phyloP scores from a whole-genome alignment of 2,888 invertebrate genomes.

The Rhimphoctona megacephalus region DNA sequence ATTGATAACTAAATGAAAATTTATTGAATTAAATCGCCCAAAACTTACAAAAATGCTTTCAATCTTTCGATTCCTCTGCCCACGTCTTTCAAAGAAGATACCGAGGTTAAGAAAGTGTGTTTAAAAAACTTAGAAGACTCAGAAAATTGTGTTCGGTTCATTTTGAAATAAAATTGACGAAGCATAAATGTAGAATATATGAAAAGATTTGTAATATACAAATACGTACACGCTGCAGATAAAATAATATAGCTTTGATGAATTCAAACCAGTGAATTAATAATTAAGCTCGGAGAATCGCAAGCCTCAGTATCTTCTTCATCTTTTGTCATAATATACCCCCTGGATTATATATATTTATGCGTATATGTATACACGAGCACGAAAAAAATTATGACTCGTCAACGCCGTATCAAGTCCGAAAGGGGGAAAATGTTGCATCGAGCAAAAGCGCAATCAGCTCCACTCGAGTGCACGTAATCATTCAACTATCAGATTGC shows the following conservation, averaged over 20 bases:
- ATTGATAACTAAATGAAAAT: no score
- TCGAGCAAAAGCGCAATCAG: slow-evolving; percentile 54
- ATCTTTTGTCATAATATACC: slow-evolving; percentile 55
- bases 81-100: no score
- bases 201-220: neutral
- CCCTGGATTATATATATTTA: slow-evolving; percentile 15
- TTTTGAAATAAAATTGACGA: neutral
- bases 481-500: slow-evolving; percentile 68
- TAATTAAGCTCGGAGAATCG: slow-evolving; percentile 76
- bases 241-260: slow-evolving; percentile 60
- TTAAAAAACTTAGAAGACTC: no score
- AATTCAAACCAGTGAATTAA: slow-evolving; percentile 78
- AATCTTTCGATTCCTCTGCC: no score
- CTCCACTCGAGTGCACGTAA: slow-evolving; percentile 62
- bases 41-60: no score
- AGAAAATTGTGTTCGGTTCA: neutral
- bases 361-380: neutral
- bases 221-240: neutral
- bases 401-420: slow-evolving; percentile 48
- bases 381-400: slow-evolving; percentile 41
- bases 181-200: neutral
- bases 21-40: no score
- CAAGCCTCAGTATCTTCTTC: slow-evolving; percentile 62
- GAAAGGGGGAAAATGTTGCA: slow-evolving; percentile 42
- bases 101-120: no score